Conservation (phyloP, 2,113 vertebrate species). For the Dissostichus mawsoni region DNA sequence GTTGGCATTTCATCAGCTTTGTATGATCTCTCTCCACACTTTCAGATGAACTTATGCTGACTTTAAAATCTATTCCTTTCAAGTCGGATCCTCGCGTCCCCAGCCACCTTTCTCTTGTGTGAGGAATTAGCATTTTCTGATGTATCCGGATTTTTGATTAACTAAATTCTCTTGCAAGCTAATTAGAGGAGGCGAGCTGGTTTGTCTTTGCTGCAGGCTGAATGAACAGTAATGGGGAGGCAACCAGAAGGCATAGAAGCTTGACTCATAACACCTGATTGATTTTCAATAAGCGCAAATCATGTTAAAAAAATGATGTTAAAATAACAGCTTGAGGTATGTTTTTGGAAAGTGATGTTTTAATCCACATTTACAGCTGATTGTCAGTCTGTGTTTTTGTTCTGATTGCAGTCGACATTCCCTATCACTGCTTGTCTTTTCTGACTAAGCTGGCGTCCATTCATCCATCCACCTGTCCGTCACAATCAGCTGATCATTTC, state of each 20-base stretch:
- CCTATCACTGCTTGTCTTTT: constrained; percentile 2
- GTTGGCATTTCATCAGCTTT: constrained; percentile 18
- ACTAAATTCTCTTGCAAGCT: constrained; percentile 54
- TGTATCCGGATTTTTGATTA: constrained; percentile 50
- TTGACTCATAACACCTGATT: constrained; percentile 53
- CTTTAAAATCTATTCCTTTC: constrained; percentile 38
- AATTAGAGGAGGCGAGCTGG: constrained; percentile 44
- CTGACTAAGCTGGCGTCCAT: neutral
- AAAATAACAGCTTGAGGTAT: constrained; percentile 13
- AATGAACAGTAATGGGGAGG: constrained; percentile 46
- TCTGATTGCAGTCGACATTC: neutral
- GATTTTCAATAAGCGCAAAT: constrained; percentile 57
- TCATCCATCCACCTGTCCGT: constrained; percentile 11
- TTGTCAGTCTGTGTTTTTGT: constrained; percentile 4
- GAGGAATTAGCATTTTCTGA: constrained; percentile 64
- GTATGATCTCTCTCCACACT: constrained; percentile 19
- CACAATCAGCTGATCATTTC: constrained; percentile 28
- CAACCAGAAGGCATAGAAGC: constrained; percentile 47
- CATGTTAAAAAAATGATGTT: constrained; percentile 20
- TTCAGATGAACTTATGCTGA: constrained; percentile 27
- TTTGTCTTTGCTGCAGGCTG: constrained; percentile 57
- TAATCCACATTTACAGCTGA: constrained; percentile 20
- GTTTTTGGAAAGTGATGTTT: constrained; percentile 17
- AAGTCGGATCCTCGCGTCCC: constrained; percentile 34
- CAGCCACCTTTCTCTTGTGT: constrained; percentile 1